Base-by-base conservation (phyloP, 2,797 vertebrate genomes). In the Chelon labrosus region DNA sequence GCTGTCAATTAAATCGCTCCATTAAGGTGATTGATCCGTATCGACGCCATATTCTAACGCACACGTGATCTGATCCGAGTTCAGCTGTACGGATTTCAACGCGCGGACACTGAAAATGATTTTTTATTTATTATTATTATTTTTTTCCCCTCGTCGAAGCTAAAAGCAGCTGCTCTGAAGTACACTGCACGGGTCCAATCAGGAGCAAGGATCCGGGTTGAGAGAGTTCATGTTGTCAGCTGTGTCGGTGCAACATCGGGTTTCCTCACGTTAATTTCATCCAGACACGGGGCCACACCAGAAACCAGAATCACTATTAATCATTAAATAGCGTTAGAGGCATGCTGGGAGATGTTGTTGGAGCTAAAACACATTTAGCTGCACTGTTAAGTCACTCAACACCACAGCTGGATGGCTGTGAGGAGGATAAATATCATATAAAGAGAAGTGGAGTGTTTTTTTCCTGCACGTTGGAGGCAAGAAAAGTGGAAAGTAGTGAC, bases 1-100 rank as follows among this genome's bases (percentile, higher is more conserved):
- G 82, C 70, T 73, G 65, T 83, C 87, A 92, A 93, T 92, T 91
- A 89, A 90, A 92, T 56, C 53, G 67, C 17, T 72, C 77, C 79
- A 87, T 87, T 84, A 87, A 65, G 57, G n/a, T 27, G 71, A 68
- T 65, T 57, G 68, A 65, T 65, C 65, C 42, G 46, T 4, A 37
- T 62, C 14, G 52, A 69, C 31, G 11, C 14, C 57, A 22, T 1
- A 12, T n/a, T 10, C 31, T 7, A 3, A 5, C 49, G 4, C 12
- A 5, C 19, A 14, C 39, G 42, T 53, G 7, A 66, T 39, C 35
- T 14, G 50, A 55, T 17, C 7, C 9, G 42, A 16, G 39, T 7
- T 35, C 31, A 31, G 31, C 31, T 31, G 31, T 2, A 7, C 4
- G 1, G 31, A 31, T 31, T 31, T 31, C 4, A 31, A 7, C 2